These are phyloP conservation scores for Ylistrum balloti DNA, from an alignment of 1,140 invertebrate species.

Conservation along the genomic window DNA sequence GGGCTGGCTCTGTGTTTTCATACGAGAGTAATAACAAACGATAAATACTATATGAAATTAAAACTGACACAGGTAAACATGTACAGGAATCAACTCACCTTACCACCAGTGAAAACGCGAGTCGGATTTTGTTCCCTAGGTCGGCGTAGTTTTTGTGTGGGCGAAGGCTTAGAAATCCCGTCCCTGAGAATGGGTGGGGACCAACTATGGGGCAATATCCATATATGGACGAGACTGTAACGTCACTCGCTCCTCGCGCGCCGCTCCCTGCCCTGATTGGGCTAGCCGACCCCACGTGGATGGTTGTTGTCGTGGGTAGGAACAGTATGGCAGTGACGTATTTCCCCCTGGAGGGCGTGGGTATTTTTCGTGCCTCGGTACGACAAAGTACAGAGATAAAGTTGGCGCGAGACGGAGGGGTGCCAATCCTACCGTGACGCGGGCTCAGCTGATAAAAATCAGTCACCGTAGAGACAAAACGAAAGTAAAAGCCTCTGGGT, in stretches of 20 bases:
- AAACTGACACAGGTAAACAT: constrained; percentile 13
- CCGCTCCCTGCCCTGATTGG: constrained; percentile 70
- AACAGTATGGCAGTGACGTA: constrained; percentile 65
- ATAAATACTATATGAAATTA: not conserved
- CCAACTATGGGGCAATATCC: constrained; percentile 63
- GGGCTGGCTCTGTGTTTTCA: constrained; percentile 16
- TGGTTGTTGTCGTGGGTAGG: constrained; percentile 71
- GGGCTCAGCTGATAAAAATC: constrained; percentile 2
- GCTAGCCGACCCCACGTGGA: constrained; percentile 73
- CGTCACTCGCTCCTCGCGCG: constrained; percentile 67
- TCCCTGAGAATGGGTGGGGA: constrained; percentile 73
- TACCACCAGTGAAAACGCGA: constrained; percentile 12
- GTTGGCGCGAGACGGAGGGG: not conserved
- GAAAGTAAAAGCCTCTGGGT: constrained; percentile 2
- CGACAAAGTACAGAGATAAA: constrained; percentile 49
- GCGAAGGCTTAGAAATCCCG: constrained; percentile 56
- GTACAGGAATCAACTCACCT: constrained; percentile 6
- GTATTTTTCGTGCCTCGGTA: constrained; percentile 60
- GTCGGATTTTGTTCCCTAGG: constrained; percentile 31
- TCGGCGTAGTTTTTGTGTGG: constrained; percentile 48
- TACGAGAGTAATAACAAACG: constrained; percentile 13
- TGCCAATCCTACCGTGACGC: constrained; percentile 37
- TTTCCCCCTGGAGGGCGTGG: constrained; percentile 70
- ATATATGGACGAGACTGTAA: constrained; percentile 68
- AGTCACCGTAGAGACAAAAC: constrained; percentile 12